Evolutionary conservation across 2,888 invertebrate genomes (phyloP), one percentile per base, ranked within the genome.

Genomic region (Dicranocentrus wangi): DNA sequence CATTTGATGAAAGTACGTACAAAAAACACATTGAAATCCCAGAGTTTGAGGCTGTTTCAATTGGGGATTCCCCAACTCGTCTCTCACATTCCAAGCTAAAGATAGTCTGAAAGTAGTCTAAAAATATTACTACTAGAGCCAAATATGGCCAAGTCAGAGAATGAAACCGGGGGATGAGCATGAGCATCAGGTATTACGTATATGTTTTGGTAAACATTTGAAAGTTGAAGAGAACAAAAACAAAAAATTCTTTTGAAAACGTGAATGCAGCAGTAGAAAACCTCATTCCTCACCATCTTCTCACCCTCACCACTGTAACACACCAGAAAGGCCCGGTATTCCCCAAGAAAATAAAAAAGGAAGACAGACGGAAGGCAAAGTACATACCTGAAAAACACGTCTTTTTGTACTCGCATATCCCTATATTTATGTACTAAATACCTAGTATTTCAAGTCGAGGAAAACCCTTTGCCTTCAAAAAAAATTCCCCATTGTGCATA

Each of bases 91-190:
- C 78, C 77, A 53, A 25, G 61, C 63, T 83, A 83, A 82, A 84
- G 77, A 84, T 85, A 85, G 85, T 60, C 51, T 70, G 77, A 72
- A 80, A 75, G 66, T 72, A 66, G 58, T 75, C 81, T 83, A 84
- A 82, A 85, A 84, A 85, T 85, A 85, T 58, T 58, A 43, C 51
- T n/a, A 68, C 23, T 15, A 76, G 75, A 76, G 68, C 75, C 75
- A 76, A 76, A 76, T 76, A 76, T 76, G 75, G 75, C 42, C 39
- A 76, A 61, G 47, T 17, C 47, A 51, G 42, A 27, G 51, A 39
- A 47, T n/a, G 25, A 72, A 61, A 58, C 55, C 75, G 68, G 68
- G 63, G 75, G 66, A 66, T 58, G 73, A 58, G 21, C 63, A 72
- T 55, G 63, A 73, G 27, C 39, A 60, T 7, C 32, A 23, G 17